phyloP scores from a whole-genome alignment of 2,113 vertebrate species.

The Alces alces region DNA sequence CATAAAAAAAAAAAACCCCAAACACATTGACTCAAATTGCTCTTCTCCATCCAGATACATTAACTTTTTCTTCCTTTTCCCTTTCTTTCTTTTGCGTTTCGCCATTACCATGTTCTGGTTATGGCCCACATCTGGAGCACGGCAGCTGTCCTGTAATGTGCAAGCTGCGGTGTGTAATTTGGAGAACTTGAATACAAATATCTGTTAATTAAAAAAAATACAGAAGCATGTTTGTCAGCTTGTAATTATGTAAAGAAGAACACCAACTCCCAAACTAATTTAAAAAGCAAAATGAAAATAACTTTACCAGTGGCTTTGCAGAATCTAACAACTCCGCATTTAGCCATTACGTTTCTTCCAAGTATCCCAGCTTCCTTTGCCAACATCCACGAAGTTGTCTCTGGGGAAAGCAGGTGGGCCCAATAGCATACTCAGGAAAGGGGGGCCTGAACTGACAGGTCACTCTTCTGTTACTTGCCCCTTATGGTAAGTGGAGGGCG shows the following conservation, averaged over 20 bases:
- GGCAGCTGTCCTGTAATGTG: conserved; percentile 70
- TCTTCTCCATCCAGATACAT: background rate
- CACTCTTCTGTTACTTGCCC: background rate
- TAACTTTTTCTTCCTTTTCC: background rate
- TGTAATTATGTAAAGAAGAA: conserved; percentile 76
- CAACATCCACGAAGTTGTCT: background rate
- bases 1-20: background rate
- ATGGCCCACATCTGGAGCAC: conserved; percentile 71
- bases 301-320: conserved; percentile 56
- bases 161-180: conserved; percentile 70
- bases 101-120: conserved; percentile 57
- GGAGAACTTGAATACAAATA: conserved; percentile 76
- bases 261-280: conserved; percentile 74
- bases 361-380: conserved; percentile 37
- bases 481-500: background rate
- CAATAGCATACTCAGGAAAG: background rate
- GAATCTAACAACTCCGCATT: conserved; percentile 22
- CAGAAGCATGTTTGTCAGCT: conserved; percentile 75
- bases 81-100: background rate
- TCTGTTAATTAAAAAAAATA: conserved; percentile 78
- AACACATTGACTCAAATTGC: conserved; percentile 25
- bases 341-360: background rate
- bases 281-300: conserved; percentile 73
- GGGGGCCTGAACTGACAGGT: background rate
- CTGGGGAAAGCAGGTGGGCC: too few species aligned